Evolutionary conservation across 2,113 vertebrate species (phyloP), one percentile per base, ranked within the genome.

Genomic region (Eubucco bourcierii): DNA sequence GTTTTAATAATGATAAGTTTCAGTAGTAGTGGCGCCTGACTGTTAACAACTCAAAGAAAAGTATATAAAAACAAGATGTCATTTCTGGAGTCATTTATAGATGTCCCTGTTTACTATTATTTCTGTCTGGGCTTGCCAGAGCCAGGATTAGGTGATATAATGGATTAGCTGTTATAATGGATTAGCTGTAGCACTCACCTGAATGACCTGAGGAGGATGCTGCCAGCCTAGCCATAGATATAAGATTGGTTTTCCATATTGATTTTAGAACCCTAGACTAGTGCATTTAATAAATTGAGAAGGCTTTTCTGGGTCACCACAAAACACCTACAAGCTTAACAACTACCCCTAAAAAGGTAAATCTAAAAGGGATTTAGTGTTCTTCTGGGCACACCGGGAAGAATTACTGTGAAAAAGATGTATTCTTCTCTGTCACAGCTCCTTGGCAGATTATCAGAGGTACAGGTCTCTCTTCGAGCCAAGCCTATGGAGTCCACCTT

Each of bases 1-100:
- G 97, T 97, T 97, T 96, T 97, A 98, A 97, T 95, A 98, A 98
- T 94, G 84, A 89, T 93, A 97, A 95, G 74, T 97, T 98, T 97
- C 96, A 96, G 95, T 90, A 97, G 90, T 92, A 96, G 96, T 97
- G 97, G 97, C 95, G 93, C 97, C 97, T 75, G 97, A 97, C 96
- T 95, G 94, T 93, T 97, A 97, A 96, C 67, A 19, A 96, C 91
- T 96, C 93, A 95, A 96, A 97, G 83, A 96, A 96, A 97, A 92
- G 89, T 77, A 79, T 96, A 95, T 96, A 95, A 96, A 97, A 98
- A 93, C 95, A 97, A 96, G 95, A 96, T 97, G 95, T 96, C 37
- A 21, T 90, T 97, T 97, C 91, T 97, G 94, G 91, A 97, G 93
- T 94, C 89, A 95, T 97, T 96, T 95, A 94, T 89, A 95, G 94